phyloP scores from a whole-genome alignment of 2,113 vertebrate genomes.

The Callipepla californica region DNA sequence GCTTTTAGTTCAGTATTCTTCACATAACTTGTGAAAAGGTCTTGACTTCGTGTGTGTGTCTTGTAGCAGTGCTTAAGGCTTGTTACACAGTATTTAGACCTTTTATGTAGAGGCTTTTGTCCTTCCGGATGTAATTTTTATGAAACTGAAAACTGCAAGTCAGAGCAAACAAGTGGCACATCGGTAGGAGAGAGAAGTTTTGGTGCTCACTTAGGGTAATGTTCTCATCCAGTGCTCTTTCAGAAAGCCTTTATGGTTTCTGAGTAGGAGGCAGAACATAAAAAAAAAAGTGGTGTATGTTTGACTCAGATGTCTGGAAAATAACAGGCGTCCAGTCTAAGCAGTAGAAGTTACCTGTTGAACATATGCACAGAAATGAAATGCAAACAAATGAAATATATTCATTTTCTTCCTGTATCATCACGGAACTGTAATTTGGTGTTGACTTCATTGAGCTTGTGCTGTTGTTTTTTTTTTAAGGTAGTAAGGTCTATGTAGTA shows the following conservation, averaged over 20 bases:
- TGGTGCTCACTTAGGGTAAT: not conserved
- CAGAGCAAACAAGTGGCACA: not conserved
- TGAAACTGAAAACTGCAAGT: not conserved
- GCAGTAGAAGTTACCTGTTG: not conserved
- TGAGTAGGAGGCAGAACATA: not conserved
- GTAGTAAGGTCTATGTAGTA: not conserved
- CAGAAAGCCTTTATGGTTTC: not conserved
- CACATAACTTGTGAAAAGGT: not conserved
- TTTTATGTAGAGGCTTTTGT: not conserved
- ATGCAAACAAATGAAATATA: not conserved
- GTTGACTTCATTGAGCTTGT: not conserved
- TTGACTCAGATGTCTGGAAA: not conserved
- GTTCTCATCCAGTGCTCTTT: not conserved
- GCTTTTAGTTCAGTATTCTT: not conserved
- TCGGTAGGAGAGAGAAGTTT: not conserved
- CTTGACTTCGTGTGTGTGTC: not conserved
- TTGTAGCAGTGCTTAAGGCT: not conserved
- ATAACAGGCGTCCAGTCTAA: not conserved
- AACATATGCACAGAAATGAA: not conserved
- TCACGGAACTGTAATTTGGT: not conserved
- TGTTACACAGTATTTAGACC: not conserved
- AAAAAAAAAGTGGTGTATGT: not conserved
- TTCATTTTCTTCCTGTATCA: not conserved
- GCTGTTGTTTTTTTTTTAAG: not conserved
- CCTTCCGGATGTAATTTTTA: not conserved